Percentiles rank a stretch among this genome's conserved stretches.
Conservation (phyloP, 2,888 invertebrate species). For the Erannis defoliaria region DNA sequence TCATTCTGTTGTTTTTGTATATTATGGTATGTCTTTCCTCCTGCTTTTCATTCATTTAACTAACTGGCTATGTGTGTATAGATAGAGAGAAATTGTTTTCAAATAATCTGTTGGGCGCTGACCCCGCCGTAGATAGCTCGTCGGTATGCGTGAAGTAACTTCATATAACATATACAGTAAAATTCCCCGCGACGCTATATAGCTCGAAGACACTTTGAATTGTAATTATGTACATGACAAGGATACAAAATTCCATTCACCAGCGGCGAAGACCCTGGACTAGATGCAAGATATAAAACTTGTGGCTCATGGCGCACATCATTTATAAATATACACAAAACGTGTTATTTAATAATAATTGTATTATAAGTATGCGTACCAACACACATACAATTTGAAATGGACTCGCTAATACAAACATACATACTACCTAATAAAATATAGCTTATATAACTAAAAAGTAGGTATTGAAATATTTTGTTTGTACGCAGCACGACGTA, state of each 20-base stretch:
- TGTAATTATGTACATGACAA: constrained; percentile 63
- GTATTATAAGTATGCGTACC: background rate
- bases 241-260: constrained; percentile 63
- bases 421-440: background rate
- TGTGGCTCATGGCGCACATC: constrained; percentile 1
- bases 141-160: constrained; percentile 56
- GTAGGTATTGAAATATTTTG: background rate
- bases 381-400: background rate
- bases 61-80: background rate
- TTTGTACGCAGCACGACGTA: background rate
- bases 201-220: constrained; percentile 67
- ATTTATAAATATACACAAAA: background rate
- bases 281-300: constrained; percentile 31
- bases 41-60: background rate
- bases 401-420: background rate
- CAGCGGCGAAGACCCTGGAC: constrained; percentile 53
- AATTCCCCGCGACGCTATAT: constrained; percentile 53
- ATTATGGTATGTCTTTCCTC: background rate
- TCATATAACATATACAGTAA: constrained; percentile 51
- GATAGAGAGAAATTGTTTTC: constrained; percentile 22
- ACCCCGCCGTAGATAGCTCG: constrained; percentile 44
- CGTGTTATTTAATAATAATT: background rate
- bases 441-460: background rate
- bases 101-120: constrained; percentile 27
- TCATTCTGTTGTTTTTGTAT: background rate